A percentile compares a stretch with the other conserved stretches of the same genome.
Evolutionary conservation across 2,113 vertebrate species (phyloP).

Genomic region (Vireo altiloquus): DNA sequence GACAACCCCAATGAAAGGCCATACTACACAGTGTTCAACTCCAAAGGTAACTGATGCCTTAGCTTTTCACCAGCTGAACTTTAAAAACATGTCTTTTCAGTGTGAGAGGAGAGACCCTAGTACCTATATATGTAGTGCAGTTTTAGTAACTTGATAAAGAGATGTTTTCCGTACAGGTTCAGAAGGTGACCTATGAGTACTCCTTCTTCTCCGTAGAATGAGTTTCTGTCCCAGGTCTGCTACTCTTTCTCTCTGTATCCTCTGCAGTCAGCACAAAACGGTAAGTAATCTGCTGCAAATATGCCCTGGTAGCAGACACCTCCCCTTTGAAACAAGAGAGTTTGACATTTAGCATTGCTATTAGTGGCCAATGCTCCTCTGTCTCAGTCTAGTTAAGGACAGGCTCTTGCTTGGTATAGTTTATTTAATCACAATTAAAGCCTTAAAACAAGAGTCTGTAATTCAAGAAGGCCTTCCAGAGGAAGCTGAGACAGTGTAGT

Average conservation of each 20-base stretch:
- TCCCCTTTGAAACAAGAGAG: background rate
- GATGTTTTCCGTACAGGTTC: background rate
- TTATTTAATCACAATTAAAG: background rate
- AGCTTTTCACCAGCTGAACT: background rate
- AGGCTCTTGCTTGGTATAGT: background rate
- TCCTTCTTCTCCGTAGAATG: background rate
- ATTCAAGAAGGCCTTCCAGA: background rate
- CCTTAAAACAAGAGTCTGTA: background rate
- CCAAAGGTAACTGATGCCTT: background rate
- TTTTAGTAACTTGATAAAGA: background rate
- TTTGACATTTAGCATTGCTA: background rate
- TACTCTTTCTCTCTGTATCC: background rate
- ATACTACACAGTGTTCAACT: background rate
- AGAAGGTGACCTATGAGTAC: background rate
- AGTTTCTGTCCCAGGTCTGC: background rate
- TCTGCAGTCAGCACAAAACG: background rate
- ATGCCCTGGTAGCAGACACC: background rate
- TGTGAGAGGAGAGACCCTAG: background rate
- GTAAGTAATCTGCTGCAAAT: background rate
- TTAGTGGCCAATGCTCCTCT: background rate
- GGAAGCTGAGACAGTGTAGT: background rate
- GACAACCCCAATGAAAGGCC: background rate
- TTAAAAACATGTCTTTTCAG: background rate
- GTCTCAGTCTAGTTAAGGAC: background rate
- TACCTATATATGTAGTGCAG: accelerated